phyloP scores from a whole-genome alignment of 2,888 invertebrate genomes.

The Acanthosepion lycidas region DNA sequence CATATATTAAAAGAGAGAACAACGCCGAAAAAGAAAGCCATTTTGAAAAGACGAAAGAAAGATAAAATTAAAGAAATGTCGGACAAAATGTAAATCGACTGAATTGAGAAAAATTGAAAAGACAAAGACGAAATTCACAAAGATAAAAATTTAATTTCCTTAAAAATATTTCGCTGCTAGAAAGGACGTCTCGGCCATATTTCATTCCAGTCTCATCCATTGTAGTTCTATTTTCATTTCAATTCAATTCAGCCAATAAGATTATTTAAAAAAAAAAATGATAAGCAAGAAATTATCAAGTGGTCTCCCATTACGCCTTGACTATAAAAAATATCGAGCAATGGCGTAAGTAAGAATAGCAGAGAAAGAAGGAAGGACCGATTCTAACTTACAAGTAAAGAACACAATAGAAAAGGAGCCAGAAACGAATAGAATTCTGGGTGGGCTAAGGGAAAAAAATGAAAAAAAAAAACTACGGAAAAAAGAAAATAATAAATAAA shows the following conservation, averaged over 20 bases:
- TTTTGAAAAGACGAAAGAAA: not conserved
- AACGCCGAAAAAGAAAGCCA: not conserved
- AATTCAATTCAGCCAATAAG: not conserved
- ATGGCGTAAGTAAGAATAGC: not conserved
- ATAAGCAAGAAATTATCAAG: not conserved
- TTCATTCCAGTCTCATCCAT: not conserved
- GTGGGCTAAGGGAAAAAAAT: not conserved
- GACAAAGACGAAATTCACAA: not conserved
- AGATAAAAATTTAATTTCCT: conserved; percentile 11
- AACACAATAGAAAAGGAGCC: not conserved
- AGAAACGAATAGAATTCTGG: not conserved
- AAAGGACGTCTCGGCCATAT: not conserved
- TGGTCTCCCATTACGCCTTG: not conserved
- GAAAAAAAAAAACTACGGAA: not conserved
- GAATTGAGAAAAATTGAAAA: not conserved
- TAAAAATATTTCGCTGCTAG: not conserved
- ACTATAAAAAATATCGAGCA: not conserved
- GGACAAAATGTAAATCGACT: not conserved
- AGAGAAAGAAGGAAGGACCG: not conserved
- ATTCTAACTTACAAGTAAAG: conserved; percentile 6
- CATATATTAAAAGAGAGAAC: not conserved
- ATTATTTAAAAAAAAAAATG: not conserved
- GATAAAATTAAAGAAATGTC: not conserved
- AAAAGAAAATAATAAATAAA: not conserved
- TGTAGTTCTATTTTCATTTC: not conserved